Conservation (phyloP, 2,113 vertebrate species). For the Peucedramus taeniatus region DNA sequence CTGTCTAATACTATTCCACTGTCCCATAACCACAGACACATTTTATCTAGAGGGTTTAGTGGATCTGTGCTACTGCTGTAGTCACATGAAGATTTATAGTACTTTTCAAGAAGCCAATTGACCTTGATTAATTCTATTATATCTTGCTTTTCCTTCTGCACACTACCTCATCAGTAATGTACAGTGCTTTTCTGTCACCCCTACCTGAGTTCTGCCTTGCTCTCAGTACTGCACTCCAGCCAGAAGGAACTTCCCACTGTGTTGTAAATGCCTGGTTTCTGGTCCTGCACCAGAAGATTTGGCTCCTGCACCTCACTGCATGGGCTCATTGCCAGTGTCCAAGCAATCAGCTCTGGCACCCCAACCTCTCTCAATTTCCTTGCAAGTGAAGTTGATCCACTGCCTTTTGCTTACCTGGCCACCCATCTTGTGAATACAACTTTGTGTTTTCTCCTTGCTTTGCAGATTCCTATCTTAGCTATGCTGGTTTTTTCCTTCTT, state of each 20-base stretch:
- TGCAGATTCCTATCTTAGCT: slow-evolving; percentile 6
- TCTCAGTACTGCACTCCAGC: not conserved
- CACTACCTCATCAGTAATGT: not conserved
- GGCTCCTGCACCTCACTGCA: not conserved
- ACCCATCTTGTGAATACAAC: not conserved
- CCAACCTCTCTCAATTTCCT: not conserved
- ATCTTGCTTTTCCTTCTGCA: not conserved
- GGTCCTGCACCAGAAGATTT: not conserved
- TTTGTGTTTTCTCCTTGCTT: not conserved
- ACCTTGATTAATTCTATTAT: not conserved
- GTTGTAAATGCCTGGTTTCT: not conserved
- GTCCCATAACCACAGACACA: not conserved
- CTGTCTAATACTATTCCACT: not conserved
- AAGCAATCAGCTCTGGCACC: not conserved
- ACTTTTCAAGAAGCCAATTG: not conserved
- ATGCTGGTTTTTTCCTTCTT: not conserved
- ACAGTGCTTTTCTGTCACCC: not conserved
- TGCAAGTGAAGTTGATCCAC: not conserved
- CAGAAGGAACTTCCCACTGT: not conserved
- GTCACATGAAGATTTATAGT: not conserved
- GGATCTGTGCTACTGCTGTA: not conserved
- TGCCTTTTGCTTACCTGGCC: not conserved
- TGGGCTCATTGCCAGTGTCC: accelerated
- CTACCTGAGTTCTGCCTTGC: not conserved
- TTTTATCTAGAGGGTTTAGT: not conserved